Percentiles rank a stretch among this genome's conserved stretches.
Conservation (phyloP, 1,140 invertebrate genomes). For the Hyphantria cunea region DNA sequence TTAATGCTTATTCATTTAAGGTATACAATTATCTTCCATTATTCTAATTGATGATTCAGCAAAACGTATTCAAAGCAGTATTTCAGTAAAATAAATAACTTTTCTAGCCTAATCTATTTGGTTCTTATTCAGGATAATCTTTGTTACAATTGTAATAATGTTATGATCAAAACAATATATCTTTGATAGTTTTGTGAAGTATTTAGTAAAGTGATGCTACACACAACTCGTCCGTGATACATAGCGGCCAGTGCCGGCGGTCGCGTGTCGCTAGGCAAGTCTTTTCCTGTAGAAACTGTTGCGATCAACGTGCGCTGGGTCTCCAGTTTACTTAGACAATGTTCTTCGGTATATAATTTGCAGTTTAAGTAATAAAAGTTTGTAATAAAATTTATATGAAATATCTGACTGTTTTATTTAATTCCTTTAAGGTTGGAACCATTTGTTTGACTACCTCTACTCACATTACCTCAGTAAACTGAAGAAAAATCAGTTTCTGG, state of each 20-base stretch:
- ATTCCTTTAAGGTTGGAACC: not conserved
- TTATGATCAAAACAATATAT: constrained; percentile 4
- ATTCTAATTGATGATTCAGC: constrained; percentile 13
- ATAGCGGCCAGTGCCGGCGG: constrained; percentile 5
- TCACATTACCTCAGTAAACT: too few relatives aligned
- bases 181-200: constrained; percentile 7
- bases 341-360: constrained; percentile 72
- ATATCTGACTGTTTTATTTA: constrained; percentile 50
- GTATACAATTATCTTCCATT: constrained; percentile 29
- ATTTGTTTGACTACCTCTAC: too few relatives aligned
- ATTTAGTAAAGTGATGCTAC: constrained; percentile 5
- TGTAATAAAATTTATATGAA: constrained; percentile 80
- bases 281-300: constrained; percentile 50
- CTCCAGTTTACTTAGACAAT: constrained; percentile 56
- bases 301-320: constrained; percentile 49
- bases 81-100: constrained; percentile 10
- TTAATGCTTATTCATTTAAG: constrained; percentile 27
- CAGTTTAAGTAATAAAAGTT: constrained; percentile 72
- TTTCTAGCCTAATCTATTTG: constrained; percentile 21
- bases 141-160: constrained; percentile 9
- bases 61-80: constrained; percentile 16
- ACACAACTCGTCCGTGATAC: too few relatives aligned
- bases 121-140: constrained; percentile 6
- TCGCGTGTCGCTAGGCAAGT: constrained; percentile 40
- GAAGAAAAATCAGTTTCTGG: too few relatives aligned